These are phyloP conservation scores for Chelonoidis abingdonii DNA, from an alignment of 2,113 vertebrate genomes.

Conservation along the genomic window DNA sequence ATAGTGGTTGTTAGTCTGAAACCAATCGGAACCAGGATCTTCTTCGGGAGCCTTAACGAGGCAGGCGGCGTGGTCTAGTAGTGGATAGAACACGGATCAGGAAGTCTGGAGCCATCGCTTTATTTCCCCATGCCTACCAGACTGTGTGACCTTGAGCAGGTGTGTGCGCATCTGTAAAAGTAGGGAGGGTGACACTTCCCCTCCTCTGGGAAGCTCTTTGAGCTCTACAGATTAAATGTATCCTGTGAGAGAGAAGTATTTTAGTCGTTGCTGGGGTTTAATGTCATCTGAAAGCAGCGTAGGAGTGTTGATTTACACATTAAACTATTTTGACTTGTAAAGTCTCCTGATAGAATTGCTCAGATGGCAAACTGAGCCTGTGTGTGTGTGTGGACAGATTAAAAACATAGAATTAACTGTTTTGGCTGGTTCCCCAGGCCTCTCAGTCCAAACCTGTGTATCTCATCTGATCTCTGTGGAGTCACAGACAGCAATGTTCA, in stretches of 20 bases:
- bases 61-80: background rate
- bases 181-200: background rate
- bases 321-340: background rate
- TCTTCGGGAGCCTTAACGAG: too few relatives aligned
- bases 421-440: background rate
- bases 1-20: too few relatives aligned
- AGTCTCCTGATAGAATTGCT: background rate
- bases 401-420: background rate
- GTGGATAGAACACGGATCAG: background rate
- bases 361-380: background rate
- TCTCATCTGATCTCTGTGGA: background rate
- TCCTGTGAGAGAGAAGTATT: background rate
- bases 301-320: background rate
- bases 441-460: background rate
- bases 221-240: background rate
- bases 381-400: background rate
- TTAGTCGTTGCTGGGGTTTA: background rate
- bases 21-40: background rate
- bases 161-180: background rate
- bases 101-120: background rate
- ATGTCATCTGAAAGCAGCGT: background rate
- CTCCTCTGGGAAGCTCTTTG: background rate
- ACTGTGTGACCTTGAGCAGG: background rate
- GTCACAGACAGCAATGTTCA: background rate
- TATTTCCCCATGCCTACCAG: background rate